These are phyloP conservation scores for Chascanopsetta lugubris DNA, from an alignment of 2,113 vertebrate species.

Conservation along the genomic window DNA sequence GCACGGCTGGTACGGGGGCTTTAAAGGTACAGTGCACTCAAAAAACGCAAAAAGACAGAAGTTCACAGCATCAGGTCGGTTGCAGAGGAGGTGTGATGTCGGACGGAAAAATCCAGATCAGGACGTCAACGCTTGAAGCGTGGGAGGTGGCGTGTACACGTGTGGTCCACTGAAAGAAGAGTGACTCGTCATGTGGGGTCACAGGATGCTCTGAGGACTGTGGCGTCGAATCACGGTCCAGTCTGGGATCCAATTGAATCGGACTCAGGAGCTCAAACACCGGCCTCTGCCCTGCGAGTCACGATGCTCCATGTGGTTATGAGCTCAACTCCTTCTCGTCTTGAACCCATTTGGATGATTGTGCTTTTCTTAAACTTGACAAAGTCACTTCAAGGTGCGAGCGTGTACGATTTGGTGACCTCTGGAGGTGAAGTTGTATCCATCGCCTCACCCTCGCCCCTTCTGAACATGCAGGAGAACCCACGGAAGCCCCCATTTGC, in stretches of 20 bases:
- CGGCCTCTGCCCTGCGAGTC: no score
- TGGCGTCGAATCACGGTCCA: constrained; percentile 3
- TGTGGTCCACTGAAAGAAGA: background rate
- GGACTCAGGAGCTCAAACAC: no score
- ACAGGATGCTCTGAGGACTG: background rate
- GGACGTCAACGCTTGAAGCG: no score
- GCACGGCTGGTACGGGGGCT: constrained; percentile 91
- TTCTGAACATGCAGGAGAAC: no score
- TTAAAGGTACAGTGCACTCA: constrained; percentile 83
- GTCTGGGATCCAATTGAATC: background rate
- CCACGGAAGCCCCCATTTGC: no score
- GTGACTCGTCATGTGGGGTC: background rate
- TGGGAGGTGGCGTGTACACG: background rate
- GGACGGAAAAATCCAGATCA: no score
- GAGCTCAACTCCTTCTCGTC: background rate
- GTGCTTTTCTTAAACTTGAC: background rate
- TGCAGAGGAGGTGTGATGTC: no score
- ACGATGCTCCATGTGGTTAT: no score
- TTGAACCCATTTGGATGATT: background rate
- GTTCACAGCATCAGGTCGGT: constrained; percentile 86
- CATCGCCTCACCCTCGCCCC: no score
- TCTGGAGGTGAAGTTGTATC: no score
- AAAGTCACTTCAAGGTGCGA: background rate
- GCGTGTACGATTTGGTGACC: no score
- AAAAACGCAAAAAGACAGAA: constrained; percentile 76